phyloP scores from a whole-genome alignment of 2,888 invertebrate species.

The Xylota sylvarum region DNA sequence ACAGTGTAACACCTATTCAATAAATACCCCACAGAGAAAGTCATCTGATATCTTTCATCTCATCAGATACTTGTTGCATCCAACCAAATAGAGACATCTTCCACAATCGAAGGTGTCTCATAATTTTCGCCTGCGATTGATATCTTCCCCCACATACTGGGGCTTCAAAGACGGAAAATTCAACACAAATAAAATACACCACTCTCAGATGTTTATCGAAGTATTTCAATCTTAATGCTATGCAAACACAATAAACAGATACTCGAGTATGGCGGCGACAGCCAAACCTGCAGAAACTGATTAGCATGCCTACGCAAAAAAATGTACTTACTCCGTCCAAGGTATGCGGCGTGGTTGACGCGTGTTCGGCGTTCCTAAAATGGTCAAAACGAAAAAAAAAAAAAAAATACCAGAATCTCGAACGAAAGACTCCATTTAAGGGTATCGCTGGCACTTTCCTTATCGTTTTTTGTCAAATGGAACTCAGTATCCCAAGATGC shows the following conservation, averaged over 20 bases:
- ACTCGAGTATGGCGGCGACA: constrained; percentile 32
- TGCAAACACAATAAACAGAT: constrained; percentile 52
- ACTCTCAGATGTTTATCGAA: constrained; percentile 59
- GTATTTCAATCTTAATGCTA: constrained; percentile 65
- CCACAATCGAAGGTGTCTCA: constrained; percentile 38
- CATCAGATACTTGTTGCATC: constrained; percentile 38
- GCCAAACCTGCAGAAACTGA: constrained; percentile 56
- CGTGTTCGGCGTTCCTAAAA: constrained; percentile 57
- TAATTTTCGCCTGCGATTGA: constrained; percentile 48
- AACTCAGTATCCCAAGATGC: constrained; percentile 47
- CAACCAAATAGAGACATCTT: constrained; percentile 12
- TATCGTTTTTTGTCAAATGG: constrained; percentile 66
- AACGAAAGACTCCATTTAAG: constrained; percentile 66
- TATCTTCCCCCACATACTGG: constrained; percentile 14
- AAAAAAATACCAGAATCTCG: background rate
- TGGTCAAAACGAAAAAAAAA: too few species aligned
- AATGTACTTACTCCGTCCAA: constrained; percentile 31
- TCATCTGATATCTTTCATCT: background rate
- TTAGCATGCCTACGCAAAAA: constrained; percentile 75
- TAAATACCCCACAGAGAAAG: constrained; percentile 16
- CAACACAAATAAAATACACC: constrained; percentile 26
- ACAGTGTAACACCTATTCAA: too few species aligned
- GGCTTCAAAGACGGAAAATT: constrained; percentile 36
- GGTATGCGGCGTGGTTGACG: constrained; percentile 52
- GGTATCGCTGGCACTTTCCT: constrained; percentile 67